Conservation (phyloP, 2,797 vertebrate species). For the Poecilia gillii region DNA sequence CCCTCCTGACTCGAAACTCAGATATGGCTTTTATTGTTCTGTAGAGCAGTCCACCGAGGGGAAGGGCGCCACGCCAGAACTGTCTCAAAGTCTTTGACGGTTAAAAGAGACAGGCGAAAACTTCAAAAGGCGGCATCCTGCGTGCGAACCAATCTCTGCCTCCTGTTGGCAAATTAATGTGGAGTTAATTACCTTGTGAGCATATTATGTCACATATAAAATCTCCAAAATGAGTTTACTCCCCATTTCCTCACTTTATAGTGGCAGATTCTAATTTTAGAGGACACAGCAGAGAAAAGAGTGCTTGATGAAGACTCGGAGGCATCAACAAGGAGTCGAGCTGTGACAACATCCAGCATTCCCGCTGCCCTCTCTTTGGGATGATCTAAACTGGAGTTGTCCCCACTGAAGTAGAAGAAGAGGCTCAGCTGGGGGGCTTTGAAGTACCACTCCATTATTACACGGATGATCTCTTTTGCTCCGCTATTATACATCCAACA, state of each 20-base stretch:
- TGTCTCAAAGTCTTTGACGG: conserved; percentile 32
- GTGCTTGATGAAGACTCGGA: conserved; percentile 53
- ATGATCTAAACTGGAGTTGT: conserved; percentile 51
- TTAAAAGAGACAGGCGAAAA: conserved; percentile 33
- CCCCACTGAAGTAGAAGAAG: conserved; percentile 41
- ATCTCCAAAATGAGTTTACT: conserved; percentile 21
- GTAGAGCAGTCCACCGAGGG: conserved; percentile 37
- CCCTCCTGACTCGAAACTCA: conserved; percentile 30
- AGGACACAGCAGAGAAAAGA: conserved; percentile 42
- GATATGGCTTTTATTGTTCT: conserved; percentile 49
- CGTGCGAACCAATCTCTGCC: conserved; percentile 45
- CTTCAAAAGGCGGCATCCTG: conserved; percentile 45
- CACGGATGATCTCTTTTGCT: conserved; percentile 54
- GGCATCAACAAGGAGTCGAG: conserved; percentile 29
- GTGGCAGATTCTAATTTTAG: conserved; percentile 48
- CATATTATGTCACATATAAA: conserved; percentile 43
- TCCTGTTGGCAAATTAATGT: conserved; percentile 73
- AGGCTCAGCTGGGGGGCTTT: conserved; percentile 60
- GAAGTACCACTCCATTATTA: conserved; percentile 60
- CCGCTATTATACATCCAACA: conserved; percentile 41
- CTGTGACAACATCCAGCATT: conserved; percentile 36
- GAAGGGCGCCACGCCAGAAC: conserved; percentile 34
- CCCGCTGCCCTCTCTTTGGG: conserved; percentile 53
- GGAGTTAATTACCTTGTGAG: conserved; percentile 65
- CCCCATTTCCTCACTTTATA: conserved; percentile 31